Percentiles rank a stretch among this genome's conserved stretches.
These are phyloP conservation scores for Oeneis ivallda DNA, from an alignment of 2,888 invertebrate species.

Conservation along the genomic window DNA sequence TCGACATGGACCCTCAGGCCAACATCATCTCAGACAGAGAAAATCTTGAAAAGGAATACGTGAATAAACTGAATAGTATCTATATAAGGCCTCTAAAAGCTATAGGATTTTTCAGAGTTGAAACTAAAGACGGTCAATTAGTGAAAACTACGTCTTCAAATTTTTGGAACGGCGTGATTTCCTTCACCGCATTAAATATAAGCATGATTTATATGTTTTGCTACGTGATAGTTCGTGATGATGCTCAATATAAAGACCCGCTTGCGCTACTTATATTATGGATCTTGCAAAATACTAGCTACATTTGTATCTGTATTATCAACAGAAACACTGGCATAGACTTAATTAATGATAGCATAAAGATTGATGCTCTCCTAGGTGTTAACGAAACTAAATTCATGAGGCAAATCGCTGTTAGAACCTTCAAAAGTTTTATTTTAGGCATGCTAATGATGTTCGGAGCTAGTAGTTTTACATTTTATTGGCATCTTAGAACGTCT, in stretches of 20 bases:
- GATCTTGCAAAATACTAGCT: background rate
- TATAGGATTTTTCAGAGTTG: slow-evolving; percentile 6
- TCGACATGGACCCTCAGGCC: background rate
- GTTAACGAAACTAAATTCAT: slow-evolving; percentile 59
- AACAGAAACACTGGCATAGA: slow-evolving; percentile 41
- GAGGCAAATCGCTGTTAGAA: slow-evolving; percentile 48
- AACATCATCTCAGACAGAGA: background rate
- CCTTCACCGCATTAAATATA: background rate
- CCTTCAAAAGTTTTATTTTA: background rate
- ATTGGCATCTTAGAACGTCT: background rate
- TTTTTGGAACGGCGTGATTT: background rate
- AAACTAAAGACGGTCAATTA: background rate
- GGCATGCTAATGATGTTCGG: background rate
- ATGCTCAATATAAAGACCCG: background rate
- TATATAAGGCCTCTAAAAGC: background rate
- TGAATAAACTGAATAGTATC: background rate
- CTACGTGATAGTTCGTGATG: background rate
- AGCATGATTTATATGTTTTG: background rate
- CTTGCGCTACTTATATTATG: background rate
- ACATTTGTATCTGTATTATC: background rate
- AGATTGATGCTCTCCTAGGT: slow-evolving; percentile 59
- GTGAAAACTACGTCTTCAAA: background rate
- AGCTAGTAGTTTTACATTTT: background rate
- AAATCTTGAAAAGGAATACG: slow-evolving; percentile 6
- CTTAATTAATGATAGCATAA: slow-evolving; percentile 50